Conservation (phyloP, 2,888 invertebrate genomes). For the Diloba caeruleocephala region DNA sequence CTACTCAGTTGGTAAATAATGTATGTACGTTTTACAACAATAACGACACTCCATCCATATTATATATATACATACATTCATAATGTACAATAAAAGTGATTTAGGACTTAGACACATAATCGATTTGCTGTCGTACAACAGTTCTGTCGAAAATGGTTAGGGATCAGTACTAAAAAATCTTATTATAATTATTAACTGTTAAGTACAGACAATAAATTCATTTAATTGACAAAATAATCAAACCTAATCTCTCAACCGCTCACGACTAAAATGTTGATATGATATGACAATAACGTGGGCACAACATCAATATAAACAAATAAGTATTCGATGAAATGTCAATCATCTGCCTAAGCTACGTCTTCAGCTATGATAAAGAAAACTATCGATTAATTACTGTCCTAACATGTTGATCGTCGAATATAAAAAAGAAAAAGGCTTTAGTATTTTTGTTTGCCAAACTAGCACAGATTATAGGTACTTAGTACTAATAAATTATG, state of each 20-base stretch:
- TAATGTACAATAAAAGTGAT: slow-evolving; percentile 19
- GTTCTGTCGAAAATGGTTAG: not conserved
- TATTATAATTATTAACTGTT: not conserved
- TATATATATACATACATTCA: too few species aligned
- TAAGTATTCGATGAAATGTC: not conserved
- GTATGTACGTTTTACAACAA: slow-evolving; percentile 18
- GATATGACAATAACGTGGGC: not conserved
- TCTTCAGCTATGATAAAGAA: slow-evolving; percentile 12
- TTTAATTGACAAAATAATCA: not conserved
- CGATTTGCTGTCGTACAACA: not conserved
- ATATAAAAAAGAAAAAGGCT: too few species aligned
- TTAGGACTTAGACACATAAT: slow-evolving; percentile 16
- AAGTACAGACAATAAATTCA: not conserved
- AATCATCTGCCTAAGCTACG: slow-evolving; percentile 23
- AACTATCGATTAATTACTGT: slow-evolving; percentile 11
- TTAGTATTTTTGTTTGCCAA: too few species aligned
- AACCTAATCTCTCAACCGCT: not conserved
- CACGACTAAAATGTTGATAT: not conserved
- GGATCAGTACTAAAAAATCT: not conserved
- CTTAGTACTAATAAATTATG: too few species aligned
- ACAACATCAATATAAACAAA: not conserved
- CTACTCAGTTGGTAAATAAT: slow-evolving; percentile 23
- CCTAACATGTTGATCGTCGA: slow-evolving; percentile 9
- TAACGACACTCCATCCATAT: slow-evolving; percentile 7
- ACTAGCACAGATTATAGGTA: too few species aligned